Conservation (phyloP, 1,140 invertebrate genomes). For the Pseudomyrmex flavicornis region DNA sequence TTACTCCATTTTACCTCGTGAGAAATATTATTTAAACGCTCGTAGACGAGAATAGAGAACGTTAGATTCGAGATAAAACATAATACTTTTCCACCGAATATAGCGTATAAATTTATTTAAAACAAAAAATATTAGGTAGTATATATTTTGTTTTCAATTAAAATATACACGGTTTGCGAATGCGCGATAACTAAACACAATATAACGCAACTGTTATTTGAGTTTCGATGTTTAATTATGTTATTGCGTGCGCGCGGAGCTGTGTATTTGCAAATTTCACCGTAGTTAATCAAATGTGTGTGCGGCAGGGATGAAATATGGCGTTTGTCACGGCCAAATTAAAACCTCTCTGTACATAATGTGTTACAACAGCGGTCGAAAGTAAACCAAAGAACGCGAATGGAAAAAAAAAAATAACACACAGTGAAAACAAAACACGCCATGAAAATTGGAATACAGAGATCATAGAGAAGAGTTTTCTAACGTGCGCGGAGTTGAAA, state of each 20-base stretch:
- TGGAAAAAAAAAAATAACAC: background rate
- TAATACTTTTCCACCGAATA: background rate
- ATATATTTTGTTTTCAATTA: background rate
- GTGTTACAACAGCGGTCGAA: background rate
- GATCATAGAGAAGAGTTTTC: conserved; percentile 7
- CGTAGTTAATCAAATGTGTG: background rate
- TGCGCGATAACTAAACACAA: background rate
- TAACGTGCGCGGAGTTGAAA: background rate
- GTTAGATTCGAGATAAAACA: background rate
- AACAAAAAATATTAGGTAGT: background rate
- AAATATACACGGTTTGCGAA: background rate
- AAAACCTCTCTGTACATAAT: background rate
- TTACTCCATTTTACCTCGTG: background rate
- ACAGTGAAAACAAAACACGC: background rate
- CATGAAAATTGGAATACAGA: conserved; percentile 24
- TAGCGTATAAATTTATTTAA: conserved; percentile 4
- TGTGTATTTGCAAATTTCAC: background rate
- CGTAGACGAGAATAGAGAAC: background rate
- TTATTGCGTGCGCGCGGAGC: background rate
- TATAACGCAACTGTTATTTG: background rate
- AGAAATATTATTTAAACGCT: conserved; percentile 8
- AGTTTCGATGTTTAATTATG: conserved; percentile 5
- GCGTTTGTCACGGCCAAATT: background rate
- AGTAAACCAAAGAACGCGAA: background rate
- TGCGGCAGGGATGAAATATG: background rate